Percentiles rank a stretch among this genome's conserved stretches.
phyloP scores from a whole-genome alignment of 2,113 vertebrate species.

The Seriola dumerili region DNA sequence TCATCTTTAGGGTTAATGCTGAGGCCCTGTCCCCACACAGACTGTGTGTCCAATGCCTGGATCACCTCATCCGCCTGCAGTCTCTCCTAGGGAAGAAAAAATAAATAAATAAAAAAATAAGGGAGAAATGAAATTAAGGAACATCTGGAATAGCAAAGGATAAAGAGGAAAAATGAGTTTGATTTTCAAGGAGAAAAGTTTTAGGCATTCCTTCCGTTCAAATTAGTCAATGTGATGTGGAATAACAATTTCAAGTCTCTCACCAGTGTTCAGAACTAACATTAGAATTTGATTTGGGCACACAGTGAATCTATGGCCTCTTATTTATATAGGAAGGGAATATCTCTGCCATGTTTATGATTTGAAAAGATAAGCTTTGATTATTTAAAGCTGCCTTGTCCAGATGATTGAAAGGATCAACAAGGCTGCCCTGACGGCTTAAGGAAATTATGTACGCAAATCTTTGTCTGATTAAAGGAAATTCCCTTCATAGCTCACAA shows the following conservation, averaged over 20 bases:
- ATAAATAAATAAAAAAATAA: neutral
- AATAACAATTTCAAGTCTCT: neutral
- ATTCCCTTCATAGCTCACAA: neutral
- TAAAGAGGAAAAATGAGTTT: neutral
- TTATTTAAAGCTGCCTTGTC: neutral
- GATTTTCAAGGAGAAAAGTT: neutral
- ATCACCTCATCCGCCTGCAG: conserved; percentile 97
- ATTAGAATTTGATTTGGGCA: neutral
- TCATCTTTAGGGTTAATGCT: conserved; percentile 96
- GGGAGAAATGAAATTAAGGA: neutral
- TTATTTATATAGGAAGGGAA: neutral
- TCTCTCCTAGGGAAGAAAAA: conserved; percentile 87
- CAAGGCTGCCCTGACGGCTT: too few relatives aligned
- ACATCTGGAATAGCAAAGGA: too few relatives aligned
- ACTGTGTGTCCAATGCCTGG: conserved; percentile 86
- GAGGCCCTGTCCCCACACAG: conserved; percentile 78
- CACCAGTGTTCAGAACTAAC: neutral
- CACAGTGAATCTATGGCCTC: neutral
- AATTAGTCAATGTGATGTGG: neutral
- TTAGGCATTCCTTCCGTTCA: neutral
- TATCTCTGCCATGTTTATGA: neutral
- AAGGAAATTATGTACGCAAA: neutral
- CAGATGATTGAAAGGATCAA: neutral
- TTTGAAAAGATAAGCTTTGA: neutral
- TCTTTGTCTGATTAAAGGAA: neutral